These are phyloP conservation scores for Oreochromis grahami DNA, from an alignment of 2,797 vertebrate species.

Conservation along the genomic window DNA sequence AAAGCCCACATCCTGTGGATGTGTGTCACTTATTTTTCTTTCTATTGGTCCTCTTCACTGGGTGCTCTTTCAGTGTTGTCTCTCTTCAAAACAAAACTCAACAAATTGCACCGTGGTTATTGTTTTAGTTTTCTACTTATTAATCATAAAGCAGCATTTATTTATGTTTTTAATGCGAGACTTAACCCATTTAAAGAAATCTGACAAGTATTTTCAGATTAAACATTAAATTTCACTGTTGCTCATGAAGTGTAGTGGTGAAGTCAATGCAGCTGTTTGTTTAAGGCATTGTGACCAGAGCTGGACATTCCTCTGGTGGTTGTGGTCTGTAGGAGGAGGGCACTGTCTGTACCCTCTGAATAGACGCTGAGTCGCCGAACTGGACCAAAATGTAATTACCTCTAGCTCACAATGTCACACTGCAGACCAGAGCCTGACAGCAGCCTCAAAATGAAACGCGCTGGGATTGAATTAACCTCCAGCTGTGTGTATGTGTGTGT, in stretches of 20 bases:
- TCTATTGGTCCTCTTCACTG: not conserved
- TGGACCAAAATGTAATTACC: conserved; percentile 79
- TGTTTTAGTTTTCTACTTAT: not conserved
- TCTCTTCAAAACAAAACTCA: rapidly evolving
- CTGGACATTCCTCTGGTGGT: conserved; percentile 66
- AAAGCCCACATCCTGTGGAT: not conserved
- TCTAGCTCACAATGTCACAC: conserved; percentile 75
- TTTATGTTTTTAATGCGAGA: rapidly evolving
- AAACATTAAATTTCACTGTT: not conserved
- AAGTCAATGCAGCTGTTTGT: conserved; percentile 15
- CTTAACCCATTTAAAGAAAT: not conserved
- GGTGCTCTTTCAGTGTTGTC: not conserved
- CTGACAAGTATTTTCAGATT: not conserved
- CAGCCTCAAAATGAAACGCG: conserved; percentile 65
- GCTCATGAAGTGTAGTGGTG: not conserved
- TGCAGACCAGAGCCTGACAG: conserved; percentile 72
- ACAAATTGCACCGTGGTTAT: not conserved
- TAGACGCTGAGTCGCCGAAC: conserved; percentile 70
- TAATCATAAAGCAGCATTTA: not conserved
- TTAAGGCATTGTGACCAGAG: conserved; percentile 33
- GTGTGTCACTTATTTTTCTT: not conserved
- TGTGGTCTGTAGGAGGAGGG: conserved; percentile 55
- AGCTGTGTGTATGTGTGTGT: conserved; percentile 39
- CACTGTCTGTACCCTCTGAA: conserved; percentile 64
- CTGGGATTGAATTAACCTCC: conserved; percentile 76